Evolutionary conservation across 2,113 vertebrate genomes (phyloP), one percentile per base, ranked within the genome.

Genomic region (Pavo muticus): DNA sequence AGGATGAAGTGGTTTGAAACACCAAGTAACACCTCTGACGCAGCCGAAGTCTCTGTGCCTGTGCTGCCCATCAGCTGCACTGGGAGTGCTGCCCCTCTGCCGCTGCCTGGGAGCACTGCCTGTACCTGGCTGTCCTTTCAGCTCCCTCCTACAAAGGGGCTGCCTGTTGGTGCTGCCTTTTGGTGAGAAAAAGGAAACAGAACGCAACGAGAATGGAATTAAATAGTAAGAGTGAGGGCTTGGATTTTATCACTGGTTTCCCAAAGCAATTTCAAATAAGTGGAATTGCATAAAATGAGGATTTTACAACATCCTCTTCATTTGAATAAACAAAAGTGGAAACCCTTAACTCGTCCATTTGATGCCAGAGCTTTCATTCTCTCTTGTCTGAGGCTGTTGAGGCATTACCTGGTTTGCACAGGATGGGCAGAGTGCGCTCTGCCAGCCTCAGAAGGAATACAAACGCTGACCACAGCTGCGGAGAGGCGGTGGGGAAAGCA

Each of bases 21-120:
- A 52, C n/a, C 0, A 0, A n/a, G 3, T 0, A 2, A 20, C 56
- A 47, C 21, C 17, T 84, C 39, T 61, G 61, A 88, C 64, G 23
- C 76, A 75, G 54, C 44, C 39, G 14, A 23, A 60, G 30, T 67
- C 44, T 42, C 3, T 81, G 79, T 60, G 64, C 39, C 86, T 56
- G 19, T 1, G 54, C 14, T 54, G 54, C 40, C 77, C 57, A 72
- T 69, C 54, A 72, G 1, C 61, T 64, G 79, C 39, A 61, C 27
- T 61, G 27, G 70, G 44, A 83, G 52, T 27, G 94, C 69, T 74
- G 84, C 84, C 57, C 4, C 47, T 87, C 70, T 82, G 25, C 60
- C 71, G 0, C 0, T 25, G 48, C 84, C 63, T 95, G 7, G 5
- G 65, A 71, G 57, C 88, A 81, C 52, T 68, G 44, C 61, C 71